phyloP scores from a whole-genome alignment of 30 jellyfish, hydroid and myxozoan species.

The Cassiopea andromeda region DNA sequence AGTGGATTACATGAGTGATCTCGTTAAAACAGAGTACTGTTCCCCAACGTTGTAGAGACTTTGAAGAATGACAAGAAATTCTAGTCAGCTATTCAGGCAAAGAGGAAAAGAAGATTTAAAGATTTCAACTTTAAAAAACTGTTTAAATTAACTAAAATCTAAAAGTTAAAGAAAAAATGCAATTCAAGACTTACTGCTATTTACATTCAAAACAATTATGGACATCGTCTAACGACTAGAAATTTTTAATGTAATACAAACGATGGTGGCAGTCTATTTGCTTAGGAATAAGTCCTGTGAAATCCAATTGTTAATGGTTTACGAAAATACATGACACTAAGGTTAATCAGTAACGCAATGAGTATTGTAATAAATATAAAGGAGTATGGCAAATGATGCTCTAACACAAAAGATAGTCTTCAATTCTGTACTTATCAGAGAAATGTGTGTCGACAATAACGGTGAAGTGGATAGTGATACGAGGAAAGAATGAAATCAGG shows the following conservation, averaged over 20 bases:
- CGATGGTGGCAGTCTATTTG: not conserved
- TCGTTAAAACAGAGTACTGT: too few relatives aligned
- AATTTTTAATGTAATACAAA: constrained; percentile 4
- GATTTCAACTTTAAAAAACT: not conserved
- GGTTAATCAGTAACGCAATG: not conserved
- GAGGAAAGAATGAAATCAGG: too few relatives aligned
- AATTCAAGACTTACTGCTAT: constrained; percentile 14
- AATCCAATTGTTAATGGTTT: not conserved
- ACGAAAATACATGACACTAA: not conserved
- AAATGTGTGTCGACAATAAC: too few relatives aligned
- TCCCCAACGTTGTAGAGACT: too few relatives aligned
- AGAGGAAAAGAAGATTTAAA: too few relatives aligned
- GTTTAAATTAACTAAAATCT: not conserved
- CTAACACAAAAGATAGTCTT: not conserved
- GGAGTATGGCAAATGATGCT: not conserved
- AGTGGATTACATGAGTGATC: too few relatives aligned
- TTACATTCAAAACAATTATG: constrained; percentile 41
- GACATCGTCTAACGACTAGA: constrained; percentile 49
- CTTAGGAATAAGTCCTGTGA: not conserved
- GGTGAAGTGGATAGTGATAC: too few relatives aligned
- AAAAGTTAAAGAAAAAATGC: constrained; percentile 5
- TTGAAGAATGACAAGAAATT: too few relatives aligned
- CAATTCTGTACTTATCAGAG: not conserved
- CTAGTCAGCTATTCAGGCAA: too few relatives aligned
- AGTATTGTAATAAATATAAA: not conserved